Base-by-base conservation (phyloP, 1,140 invertebrate species). In the Papilio dardanus region DNA sequence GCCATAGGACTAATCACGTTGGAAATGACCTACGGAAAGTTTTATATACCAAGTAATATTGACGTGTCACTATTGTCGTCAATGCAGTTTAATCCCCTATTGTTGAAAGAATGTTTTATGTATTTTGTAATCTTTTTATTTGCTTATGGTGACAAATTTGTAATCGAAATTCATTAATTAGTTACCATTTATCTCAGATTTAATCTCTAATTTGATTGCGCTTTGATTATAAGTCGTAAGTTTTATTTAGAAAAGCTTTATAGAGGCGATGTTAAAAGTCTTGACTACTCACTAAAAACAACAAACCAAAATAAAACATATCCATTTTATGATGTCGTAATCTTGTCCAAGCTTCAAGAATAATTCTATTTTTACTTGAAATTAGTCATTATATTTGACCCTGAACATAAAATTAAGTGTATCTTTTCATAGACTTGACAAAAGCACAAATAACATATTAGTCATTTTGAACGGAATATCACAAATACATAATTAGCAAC, bases 401-500 rank as follows among this genome's bases (percentile, higher is more conserved):
- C n/a, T n/a, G n/a, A 21, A 54, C 50, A 24, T 54, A 54, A 54
- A 24, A 12, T 2, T 21, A 3, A 12, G 7, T 6, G 24, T 24
- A 54, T 3, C 50, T 24, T 54, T 46, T 46, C 42, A 5, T 62
- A 62, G 54, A 62, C 54, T 62, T 6, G 10, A 30, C 54, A 62
- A 28, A 28, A 62, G 24, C 54, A 28, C 24, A 62, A 62, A 28
- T 62, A 62, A 62, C 54, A 24, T 30, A 24, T 69, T 69, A 69
- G 35, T 69, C 31, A 69, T 69, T 42, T 69, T 69, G 28, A 69
- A 21, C 8, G 67, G 33, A 37, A 69, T 10, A 69, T 3, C 21
- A 40, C n/a, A 40, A 69, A 69, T 69, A 69, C n/a, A 31, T 21
- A 69, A 69, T 69, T 69, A 69, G 33, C 21, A 69, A 69, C 33